Evolutionary conservation across 2,113 vertebrate species (phyloP).

Genomic region (Pseudorectes ferrugineus): DNA sequence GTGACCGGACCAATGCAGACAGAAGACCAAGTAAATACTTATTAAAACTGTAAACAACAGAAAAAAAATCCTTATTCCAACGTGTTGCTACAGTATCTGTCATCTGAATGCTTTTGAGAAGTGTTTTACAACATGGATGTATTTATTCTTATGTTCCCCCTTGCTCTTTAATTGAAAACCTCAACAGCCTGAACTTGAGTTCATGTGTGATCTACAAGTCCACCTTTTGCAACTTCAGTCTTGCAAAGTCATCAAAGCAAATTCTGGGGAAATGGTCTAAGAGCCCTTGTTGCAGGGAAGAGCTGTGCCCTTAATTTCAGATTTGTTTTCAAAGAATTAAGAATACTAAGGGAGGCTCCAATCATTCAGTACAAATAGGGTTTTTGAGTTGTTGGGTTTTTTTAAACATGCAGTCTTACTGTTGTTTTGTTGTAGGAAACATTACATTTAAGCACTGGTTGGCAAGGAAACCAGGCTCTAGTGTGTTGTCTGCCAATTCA

Average conservation of each 20-base stretch:
- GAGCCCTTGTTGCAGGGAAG: neutral
- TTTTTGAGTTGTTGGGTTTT: fast-evolving
- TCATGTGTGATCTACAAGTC: neutral
- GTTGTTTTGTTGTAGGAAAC: constrained; percentile 33
- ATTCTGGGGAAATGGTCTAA: neutral
- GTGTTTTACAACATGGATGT: neutral
- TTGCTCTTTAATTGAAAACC: neutral
- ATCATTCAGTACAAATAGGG: neutral
- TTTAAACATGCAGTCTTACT: neutral
- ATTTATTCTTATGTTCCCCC: neutral
- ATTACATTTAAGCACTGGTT: neutral
- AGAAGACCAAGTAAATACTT: neutral
- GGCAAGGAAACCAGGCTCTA: constrained; percentile 35
- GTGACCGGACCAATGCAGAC: neutral
- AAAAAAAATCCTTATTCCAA: neutral
- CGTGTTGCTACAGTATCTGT: neutral
- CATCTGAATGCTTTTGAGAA: neutral
- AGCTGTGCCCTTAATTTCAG: neutral
- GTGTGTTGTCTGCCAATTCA: neutral
- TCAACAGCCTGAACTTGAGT: neutral
- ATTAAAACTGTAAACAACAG: constrained; percentile 17
- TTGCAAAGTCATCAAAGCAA: neutral
- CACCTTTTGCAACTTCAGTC: neutral
- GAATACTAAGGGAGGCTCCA: neutral
- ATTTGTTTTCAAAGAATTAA: neutral